Conservation (phyloP, 2,797 vertebrate species). For the Oryzias dopingdopingensis region DNA sequence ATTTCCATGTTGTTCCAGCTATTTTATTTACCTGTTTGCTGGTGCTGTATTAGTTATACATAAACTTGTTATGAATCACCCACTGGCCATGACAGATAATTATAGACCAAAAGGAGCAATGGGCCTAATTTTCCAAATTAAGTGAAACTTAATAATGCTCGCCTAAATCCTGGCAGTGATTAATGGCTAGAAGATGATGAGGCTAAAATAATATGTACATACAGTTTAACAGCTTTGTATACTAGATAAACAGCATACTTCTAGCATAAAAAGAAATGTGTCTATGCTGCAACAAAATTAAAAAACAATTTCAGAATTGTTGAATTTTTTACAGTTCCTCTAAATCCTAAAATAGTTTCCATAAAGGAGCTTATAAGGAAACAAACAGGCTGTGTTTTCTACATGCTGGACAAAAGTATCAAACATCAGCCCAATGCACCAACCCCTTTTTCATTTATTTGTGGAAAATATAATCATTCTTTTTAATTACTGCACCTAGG, state of each 20-base stretch:
- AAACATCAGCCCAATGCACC: constrained; percentile 42
- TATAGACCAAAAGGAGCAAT: constrained; percentile 85
- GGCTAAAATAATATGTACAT: constrained; percentile 50
- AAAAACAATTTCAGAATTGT: constrained; percentile 3
- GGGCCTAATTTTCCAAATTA: constrained; percentile 89
- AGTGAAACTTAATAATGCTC: constrained; percentile 90
- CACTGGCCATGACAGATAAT: constrained; percentile 89
- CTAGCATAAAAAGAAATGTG: constrained; percentile 7
- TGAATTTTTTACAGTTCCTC: too few species aligned
- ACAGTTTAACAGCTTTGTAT: constrained; percentile 49
- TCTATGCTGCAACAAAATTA: neutral
- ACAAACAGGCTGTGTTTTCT: constrained; percentile 30
- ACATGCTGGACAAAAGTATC: constrained; percentile 46
- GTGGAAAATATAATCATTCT: constrained; percentile 88
- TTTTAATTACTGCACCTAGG: constrained; percentile 83
- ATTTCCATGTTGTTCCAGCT: constrained; percentile 61
- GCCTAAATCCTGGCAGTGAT: constrained; percentile 86
- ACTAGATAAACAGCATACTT: constrained; percentile 33
- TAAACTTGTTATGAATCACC: constrained; percentile 89
- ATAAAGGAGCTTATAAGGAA: constrained; percentile 4
- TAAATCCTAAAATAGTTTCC: too few species aligned
- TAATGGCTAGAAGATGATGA: constrained; percentile 82
- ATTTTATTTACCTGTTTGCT: constrained; percentile 72
- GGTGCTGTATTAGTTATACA: constrained; percentile 84
- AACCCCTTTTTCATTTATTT: constrained; percentile 71